These are phyloP conservation scores for Hypomesus transpacificus DNA, from an alignment of 2,113 vertebrate species.

Conservation along the genomic window DNA sequence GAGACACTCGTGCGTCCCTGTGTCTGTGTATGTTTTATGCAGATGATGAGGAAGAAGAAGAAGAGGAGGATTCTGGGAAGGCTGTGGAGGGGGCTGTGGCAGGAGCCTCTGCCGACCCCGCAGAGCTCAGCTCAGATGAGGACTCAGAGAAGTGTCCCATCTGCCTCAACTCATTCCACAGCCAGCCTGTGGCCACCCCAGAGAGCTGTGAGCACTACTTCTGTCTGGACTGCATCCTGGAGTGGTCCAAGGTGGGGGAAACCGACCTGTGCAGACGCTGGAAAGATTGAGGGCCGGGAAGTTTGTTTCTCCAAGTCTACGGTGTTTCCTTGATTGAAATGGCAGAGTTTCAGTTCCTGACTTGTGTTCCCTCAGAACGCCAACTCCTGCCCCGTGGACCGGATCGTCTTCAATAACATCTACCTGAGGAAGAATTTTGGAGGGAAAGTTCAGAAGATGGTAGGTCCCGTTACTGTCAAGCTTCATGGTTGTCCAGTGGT, in stretches of 20 bases:
- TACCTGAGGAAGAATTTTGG: slow-evolving; percentile 81
- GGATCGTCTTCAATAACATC: slow-evolving; percentile 83
- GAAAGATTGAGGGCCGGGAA: background rate
- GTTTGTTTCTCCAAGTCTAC: background rate
- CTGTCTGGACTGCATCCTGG: slow-evolving; percentile 93
- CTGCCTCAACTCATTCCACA: slow-evolving; percentile 87
- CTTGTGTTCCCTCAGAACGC: slow-evolving; percentile 77
- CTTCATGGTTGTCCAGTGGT: background rate
- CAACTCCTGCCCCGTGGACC: slow-evolving; percentile 94
- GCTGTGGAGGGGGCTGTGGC: slow-evolving; percentile 52
- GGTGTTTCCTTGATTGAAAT: background rate
- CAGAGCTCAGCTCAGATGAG: slow-evolving; percentile 78
- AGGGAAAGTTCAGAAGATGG: slow-evolving; percentile 86
- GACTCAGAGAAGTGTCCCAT: slow-evolving; percentile 91
- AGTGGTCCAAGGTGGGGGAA: slow-evolving; percentile 89
- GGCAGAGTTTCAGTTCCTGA: background rate
- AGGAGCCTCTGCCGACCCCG: slow-evolving; percentile 33
- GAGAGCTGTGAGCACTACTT: slow-evolving; percentile 93
- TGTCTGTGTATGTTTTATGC: slow-evolving; percentile 1
- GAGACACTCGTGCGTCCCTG: slow-evolving; percentile 1
- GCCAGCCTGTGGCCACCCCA: slow-evolving; percentile 90
- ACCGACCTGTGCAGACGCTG: background rate
- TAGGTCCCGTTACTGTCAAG: slow-evolving; percentile 49
- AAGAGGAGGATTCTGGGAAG: slow-evolving; percentile 57
- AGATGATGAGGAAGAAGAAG: slow-evolving; percentile 26